Base-by-base conservation (phyloP, 2,888 invertebrate species). In the Pyrochroa serraticornis region DNA sequence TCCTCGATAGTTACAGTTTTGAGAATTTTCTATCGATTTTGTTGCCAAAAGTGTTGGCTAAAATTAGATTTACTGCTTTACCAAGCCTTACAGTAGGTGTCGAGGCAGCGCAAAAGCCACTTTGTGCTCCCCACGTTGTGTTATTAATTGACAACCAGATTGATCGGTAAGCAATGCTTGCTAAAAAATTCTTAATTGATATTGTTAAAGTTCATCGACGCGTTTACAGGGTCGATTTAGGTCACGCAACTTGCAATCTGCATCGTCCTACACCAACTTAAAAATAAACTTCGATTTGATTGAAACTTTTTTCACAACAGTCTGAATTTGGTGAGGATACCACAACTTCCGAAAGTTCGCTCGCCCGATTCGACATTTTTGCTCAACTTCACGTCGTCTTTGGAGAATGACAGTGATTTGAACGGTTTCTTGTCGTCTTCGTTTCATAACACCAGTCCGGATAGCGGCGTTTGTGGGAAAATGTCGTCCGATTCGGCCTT, bases 401-500 rank as follows among this genome's bases (percentile, higher is more conserved):
- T 73, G 35, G 72, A 72, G 45, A 65, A 71, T 64, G 73, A 71
- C 36, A 67, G 65, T 35, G 55, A 71, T 61, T 55, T 75, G 56
- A 74, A 68, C 59, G 67, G 64, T 45, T 72, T 72, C 35, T 62
- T 73, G 38, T 64, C 71, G 5, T 67, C 72, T 10, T 68, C 75
- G 9, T 60, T 71, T 44, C 69, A 69, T 32, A 83, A 83, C 74
- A 82, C 83, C 63, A 84, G 84, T 56, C 82, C 83, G 61, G 85
- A 85, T 70, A 84, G 83, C 71, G 84, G 84, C 56, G 83, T 83
- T 65, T 77, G 65, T 62, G 72, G 58, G 30, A 78, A 76, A 65
- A 77, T 77, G 75, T 79, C 77, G 63, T 85, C 85, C 74, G 85
- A 86, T 70, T 83, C 85, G 14, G 85, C 78, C 2, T 66, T 82